phyloP scores from a whole-genome alignment of 2,797 vertebrate species.

The Hydrophis major region DNA sequence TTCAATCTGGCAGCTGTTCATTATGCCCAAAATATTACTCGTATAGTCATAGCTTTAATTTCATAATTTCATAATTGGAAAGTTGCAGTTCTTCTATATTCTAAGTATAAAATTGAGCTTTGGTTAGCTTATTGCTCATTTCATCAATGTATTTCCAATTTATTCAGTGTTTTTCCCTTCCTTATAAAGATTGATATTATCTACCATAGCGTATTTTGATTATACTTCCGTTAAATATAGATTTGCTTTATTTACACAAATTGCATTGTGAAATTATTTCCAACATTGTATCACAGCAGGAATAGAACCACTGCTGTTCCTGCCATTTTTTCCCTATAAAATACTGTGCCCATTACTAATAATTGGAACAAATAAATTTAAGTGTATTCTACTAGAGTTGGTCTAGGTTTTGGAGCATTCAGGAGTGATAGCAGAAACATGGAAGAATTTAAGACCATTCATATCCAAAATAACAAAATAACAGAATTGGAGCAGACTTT shows the following conservation, averaged over 20 bases:
- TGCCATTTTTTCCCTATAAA: not conserved
- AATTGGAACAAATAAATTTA: not conserved
- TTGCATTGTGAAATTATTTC: not conserved
- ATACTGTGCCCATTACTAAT: not conserved
- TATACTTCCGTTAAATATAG: not conserved
- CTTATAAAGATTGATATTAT: not conserved
- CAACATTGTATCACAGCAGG: not conserved
- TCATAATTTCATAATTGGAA: not conserved
- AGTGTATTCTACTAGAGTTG: not conserved
- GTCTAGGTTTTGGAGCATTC: not conserved
- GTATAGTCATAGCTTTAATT: not conserved
- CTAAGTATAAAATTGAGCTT: not conserved
- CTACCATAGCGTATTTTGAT: not conserved
- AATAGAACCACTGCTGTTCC: not conserved
- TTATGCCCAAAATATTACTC: not conserved
- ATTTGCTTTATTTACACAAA: not conserved
- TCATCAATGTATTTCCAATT: not conserved
- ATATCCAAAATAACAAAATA: not conserved
- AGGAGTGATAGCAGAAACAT: not conserved
- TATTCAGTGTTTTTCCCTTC: not conserved
- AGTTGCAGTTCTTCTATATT: not conserved
- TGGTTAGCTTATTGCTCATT: not conserved
- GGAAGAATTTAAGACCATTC: not conserved
- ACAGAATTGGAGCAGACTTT: not conserved
- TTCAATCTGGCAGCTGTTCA: conserved; percentile 22